Evolutionary conservation across 2,888 invertebrate species (phyloP), one percentile per base, ranked within the genome.

Genomic region (Stenoptilia bipunctidactyla): DNA sequence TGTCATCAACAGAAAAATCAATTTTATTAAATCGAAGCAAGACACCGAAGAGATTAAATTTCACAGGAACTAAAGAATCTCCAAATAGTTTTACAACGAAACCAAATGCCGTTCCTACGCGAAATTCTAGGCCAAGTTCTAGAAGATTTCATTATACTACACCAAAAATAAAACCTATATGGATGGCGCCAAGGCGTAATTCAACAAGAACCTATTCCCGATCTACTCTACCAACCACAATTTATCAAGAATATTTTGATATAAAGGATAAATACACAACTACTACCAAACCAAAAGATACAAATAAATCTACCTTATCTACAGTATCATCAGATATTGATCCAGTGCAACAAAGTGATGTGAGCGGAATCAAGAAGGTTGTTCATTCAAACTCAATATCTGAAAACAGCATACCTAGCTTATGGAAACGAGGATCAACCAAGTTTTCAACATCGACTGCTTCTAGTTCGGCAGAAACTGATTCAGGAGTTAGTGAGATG

Each of bases 371-470:
- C 5, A 73, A 77, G 41, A 76, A 79, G 42, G 56, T 77, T 33
- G 83, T 77, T 20, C 71, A 71, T 51, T 73, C 72, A 38, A 76
- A 70, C 45, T 66, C 71, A 4, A 72, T 73, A 49, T 68, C 70
- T 25, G 84, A 85, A 41, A 84, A 84, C 48, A 73, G 72, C n/a
- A 83, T 85, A 38, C 76, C 83, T 3, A 65, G 76, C 15, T 51
- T 85, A 41, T 70, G 74, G 58, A 86, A 86, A 51, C 64, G 86
- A 47, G 86, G 86, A 10, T 86, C 85, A 0, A 76, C 73, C 2
- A 85, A 75, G 45, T 85, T 61, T 48, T 58, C 60, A 1, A 57
- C 72, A 5, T 61, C 77, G 12, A 66, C 75, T 9, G 56, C 61
- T 2, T 51, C 48, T 5, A 55, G 69, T 8, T 67, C 70, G 4